Percentiles rank a stretch among this genome's conserved stretches.
phyloP scores from a whole-genome alignment of 2,888 invertebrate genomes.

The Crematogaster levior region DNA sequence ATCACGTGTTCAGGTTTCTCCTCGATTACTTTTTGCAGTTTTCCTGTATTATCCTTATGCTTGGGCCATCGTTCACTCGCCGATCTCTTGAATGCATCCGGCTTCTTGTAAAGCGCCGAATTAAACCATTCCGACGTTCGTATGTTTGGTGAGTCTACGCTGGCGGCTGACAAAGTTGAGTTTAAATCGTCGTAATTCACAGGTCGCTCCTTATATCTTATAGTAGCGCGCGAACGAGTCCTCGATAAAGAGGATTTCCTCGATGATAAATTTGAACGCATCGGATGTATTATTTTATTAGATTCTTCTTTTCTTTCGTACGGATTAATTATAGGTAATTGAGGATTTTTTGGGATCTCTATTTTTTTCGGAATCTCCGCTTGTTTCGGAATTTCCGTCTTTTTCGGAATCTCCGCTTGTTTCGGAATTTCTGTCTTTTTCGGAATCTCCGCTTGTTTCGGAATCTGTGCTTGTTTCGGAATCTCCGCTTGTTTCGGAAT shows the following conservation, averaged over 20 bases:
- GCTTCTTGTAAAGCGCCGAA: conserved; percentile 80
- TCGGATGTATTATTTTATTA: conserved; percentile 70
- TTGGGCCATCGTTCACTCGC: conserved; percentile 73
- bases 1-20: conserved; percentile 34
- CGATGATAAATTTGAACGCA: conserved; percentile 69
- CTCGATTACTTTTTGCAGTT: neutral
- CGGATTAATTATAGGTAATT: neutral
- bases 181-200: conserved; percentile 87
- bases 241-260: conserved; percentile 21
- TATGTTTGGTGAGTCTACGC: conserved; percentile 87
- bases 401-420: neutral
- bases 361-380: neutral
- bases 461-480: neutral
- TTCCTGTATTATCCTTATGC: neutral
- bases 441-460: neutral
- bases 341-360: neutral
- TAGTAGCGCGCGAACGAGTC: conserved; percentile 68
- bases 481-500: neutral
- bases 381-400: neutral
- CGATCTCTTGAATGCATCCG: conserved; percentile 79
- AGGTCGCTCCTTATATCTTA: conserved; percentile 69
- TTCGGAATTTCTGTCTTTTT: neutral
- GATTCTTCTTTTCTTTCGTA: neutral
- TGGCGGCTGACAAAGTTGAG: conserved; percentile 88
- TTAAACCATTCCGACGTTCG: conserved; percentile 86